These are phyloP conservation scores for Aspidoscelis tigris DNA, from an alignment of 2,113 vertebrate genomes.

Conservation along the genomic window DNA sequence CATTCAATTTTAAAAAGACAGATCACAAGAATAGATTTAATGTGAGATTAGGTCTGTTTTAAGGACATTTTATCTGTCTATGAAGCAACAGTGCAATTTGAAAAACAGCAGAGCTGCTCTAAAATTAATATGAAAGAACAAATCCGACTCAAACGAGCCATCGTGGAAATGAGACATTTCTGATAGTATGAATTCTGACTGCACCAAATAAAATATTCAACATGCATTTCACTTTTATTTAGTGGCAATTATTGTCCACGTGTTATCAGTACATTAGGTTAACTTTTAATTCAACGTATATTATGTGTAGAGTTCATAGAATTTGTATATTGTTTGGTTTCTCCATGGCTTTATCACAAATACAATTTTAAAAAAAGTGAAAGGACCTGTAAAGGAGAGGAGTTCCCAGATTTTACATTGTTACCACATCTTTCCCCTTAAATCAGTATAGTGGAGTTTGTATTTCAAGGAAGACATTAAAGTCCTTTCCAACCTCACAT, in stretches of 20 bases:
- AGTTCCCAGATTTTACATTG: neutral
- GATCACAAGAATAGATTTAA: constrained; percentile 65
- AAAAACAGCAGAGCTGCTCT: constrained; percentile 47
- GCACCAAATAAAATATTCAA: neutral
- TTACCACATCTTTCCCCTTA: neutral
- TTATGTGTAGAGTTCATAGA: neutral
- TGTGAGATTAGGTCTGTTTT: constrained; percentile 64
- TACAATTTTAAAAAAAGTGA: neutral
- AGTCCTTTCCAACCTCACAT: no score
- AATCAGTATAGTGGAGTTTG: neutral
- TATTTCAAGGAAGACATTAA: neutral
- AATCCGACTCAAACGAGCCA: constrained; percentile 15
- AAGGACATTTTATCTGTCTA: constrained; percentile 60
- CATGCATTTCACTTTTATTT: neutral
- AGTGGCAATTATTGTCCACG: neutral
- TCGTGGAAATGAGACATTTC: neutral
- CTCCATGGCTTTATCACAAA: neutral
- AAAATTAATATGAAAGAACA: constrained; percentile 26
- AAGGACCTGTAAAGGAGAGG: neutral
- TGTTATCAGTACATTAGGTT: constrained; percentile 10
- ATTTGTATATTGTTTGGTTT: neutral
- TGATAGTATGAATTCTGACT: neutral
- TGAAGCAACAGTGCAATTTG: constrained; percentile 46
- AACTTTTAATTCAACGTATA: neutral
- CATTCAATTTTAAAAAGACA: constrained; percentile 59